These are phyloP conservation scores for Pipa parva DNA, from an alignment of 2,113 vertebrate species.

Conservation along the genomic window DNA sequence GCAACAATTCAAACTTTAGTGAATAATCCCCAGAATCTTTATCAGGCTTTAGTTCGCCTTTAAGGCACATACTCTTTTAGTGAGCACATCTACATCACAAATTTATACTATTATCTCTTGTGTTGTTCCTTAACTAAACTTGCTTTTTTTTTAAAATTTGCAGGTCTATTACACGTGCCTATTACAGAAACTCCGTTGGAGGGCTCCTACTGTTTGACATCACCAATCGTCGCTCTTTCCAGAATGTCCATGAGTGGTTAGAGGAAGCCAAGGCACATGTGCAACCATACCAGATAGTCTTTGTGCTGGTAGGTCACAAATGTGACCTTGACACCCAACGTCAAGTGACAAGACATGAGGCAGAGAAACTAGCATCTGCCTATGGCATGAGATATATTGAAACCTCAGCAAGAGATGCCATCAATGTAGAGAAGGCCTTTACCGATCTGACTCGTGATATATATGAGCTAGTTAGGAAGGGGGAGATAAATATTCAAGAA, in stretches of 20 bases:
- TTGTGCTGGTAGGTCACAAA: conserved; percentile 93
- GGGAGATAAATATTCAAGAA: conserved; percentile 94
- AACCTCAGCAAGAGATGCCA: conserved; percentile 89
- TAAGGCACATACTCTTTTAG: too few species aligned
- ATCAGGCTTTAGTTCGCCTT: too few species aligned
- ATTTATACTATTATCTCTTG: neutral
- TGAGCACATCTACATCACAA: too few species aligned
- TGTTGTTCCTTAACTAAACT: neutral
- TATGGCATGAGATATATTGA: conserved; percentile 93
- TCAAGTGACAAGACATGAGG: conserved; percentile 89
- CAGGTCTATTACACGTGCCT: conserved; percentile 85
- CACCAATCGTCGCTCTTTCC: conserved; percentile 94
- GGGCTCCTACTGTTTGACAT: conserved; percentile 95
- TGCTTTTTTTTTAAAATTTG: conserved; percentile 15
- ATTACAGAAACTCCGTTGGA: conserved; percentile 96
- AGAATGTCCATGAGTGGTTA: conserved; percentile 87
- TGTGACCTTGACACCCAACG: conserved; percentile 91
- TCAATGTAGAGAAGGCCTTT: conserved; percentile 96
- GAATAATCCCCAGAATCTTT: too few species aligned
- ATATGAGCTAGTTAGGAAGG: conserved; percentile 86
- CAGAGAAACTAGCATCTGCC: conserved; percentile 85
- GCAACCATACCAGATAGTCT: conserved; percentile 92
- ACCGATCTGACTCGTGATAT: conserved; percentile 92
- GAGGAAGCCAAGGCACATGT: conserved; percentile 92
- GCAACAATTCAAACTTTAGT: too few species aligned